phyloP scores from a whole-genome alignment of 2,797 vertebrate genomes.

The Arnoldichthys spilopterus region DNA sequence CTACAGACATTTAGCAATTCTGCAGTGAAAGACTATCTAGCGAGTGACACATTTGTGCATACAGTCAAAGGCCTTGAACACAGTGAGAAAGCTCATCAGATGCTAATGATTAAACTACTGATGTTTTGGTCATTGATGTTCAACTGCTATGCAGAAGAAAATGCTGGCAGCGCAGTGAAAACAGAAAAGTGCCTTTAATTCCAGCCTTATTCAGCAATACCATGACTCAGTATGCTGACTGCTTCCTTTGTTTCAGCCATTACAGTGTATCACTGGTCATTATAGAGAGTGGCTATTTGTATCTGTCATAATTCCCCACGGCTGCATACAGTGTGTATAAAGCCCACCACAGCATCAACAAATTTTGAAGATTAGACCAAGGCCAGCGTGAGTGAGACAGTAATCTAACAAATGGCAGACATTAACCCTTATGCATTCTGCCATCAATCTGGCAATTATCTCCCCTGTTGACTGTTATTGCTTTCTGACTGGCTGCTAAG shows the following conservation, averaged over 20 bases:
- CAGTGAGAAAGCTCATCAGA: not conserved
- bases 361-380: slow-evolving; percentile 40
- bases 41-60: not conserved
- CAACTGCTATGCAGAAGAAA: not conserved
- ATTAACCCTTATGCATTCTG: slow-evolving; percentile 59
- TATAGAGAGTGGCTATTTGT: slow-evolving; percentile 13
- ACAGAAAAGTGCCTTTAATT: not conserved
- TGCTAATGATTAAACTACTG: not conserved
- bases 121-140: not conserved
- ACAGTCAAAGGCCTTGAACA: not conserved
- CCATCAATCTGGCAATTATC: slow-evolving; percentile 68
- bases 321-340: slow-evolving; percentile 10
- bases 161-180: not conserved
- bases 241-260: not conserved
- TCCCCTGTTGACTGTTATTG: slow-evolving; percentile 62
- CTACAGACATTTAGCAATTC: no score
- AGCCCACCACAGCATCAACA: slow-evolving; percentile 15
- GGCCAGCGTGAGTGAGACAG: slow-evolving; percentile 32
- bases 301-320: slow-evolving; percentile 10
- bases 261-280: slow-evolving; percentile 7
- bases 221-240: not conserved
- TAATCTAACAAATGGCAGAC: slow-evolving; percentile 60
- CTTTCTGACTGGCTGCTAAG: slow-evolving; percentile 52
- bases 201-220: not conserved
- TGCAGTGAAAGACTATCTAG: no score